These are phyloP conservation scores for Hypothenemus hampei DNA, from an alignment of 1,140 invertebrate species.

Conservation along the genomic window DNA sequence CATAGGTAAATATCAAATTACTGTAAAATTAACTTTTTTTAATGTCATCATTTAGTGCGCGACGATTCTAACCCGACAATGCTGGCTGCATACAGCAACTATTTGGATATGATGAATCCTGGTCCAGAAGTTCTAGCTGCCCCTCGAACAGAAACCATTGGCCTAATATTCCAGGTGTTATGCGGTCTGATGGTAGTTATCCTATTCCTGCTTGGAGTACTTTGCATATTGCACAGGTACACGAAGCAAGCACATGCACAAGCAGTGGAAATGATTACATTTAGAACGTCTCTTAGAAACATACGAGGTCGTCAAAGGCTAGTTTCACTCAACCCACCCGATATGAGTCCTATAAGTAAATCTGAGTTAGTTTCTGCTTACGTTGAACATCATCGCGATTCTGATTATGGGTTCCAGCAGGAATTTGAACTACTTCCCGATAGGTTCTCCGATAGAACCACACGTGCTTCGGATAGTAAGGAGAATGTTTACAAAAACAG, in stretches of 20 bases:
- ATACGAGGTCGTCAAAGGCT: slow-evolving; percentile 62
- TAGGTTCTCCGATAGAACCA: slow-evolving; percentile 79
- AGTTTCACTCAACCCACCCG: slow-evolving; percentile 62
- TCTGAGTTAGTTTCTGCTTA: slow-evolving; percentile 67
- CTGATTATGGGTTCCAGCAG: slow-evolving; percentile 82
- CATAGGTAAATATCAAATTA: slow-evolving; percentile 55
- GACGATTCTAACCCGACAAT: slow-evolving; percentile 31
- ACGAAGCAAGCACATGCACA: slow-evolving; percentile 65
- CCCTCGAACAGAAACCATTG: slow-evolving; percentile 40
- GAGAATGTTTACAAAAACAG: slow-evolving; percentile 85
- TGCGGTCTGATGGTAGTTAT: slow-evolving; percentile 62
- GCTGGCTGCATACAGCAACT: slow-evolving; percentile 53
- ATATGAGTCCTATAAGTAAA: slow-evolving; percentile 73
- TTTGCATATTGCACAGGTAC: slow-evolving; percentile 69
- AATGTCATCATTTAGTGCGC: slow-evolving; percentile 28
- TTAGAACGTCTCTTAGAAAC: slow-evolving; percentile 59
- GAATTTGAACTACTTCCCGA: slow-evolving; percentile 85
- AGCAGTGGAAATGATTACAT: slow-evolving; percentile 71
- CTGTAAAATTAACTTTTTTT: slow-evolving; percentile 57
- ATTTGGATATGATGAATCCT: slow-evolving; percentile 53
- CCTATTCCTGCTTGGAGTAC: slow-evolving; percentile 57
- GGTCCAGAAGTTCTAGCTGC: slow-evolving; percentile 46
- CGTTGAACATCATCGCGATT: slow-evolving; percentile 74
- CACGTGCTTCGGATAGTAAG: slow-evolving; percentile 76
- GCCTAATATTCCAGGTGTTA: slow-evolving; percentile 49